A percentile compares a stretch with the other conserved stretches of the same genome.
phyloP scores from a whole-genome alignment of 1,140 invertebrate genomes.

The Asbolus verrucosus region DNA sequence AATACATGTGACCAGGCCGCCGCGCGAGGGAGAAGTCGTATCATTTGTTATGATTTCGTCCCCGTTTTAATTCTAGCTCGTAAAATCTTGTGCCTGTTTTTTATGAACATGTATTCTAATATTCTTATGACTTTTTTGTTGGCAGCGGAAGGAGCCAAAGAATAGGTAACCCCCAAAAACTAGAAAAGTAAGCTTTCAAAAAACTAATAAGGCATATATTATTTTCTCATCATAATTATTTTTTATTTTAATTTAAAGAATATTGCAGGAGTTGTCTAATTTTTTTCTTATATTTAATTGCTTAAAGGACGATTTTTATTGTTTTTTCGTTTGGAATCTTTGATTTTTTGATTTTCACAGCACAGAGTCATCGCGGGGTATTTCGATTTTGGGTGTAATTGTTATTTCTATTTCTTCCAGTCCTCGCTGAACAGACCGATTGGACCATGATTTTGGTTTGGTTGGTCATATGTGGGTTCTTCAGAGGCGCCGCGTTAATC shows the following conservation, averaged over 20 bases:
- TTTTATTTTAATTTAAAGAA: constrained; percentile 30
- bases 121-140: constrained; percentile 64
- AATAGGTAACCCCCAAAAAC: constrained; percentile 63
- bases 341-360: constrained; percentile 48
- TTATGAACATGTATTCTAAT: constrained; percentile 56
- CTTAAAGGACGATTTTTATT: constrained; percentile 44
- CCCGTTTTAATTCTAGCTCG: constrained; percentile 13
- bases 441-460: constrained; percentile 75
- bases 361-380: constrained; percentile 49
- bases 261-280: constrained; percentile 23
- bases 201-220: constrained; percentile 55
- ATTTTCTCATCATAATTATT: constrained; percentile 10
- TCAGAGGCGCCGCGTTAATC: constrained; percentile 78
- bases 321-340: constrained; percentile 1
- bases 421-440: constrained; percentile 75
- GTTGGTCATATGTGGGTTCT: constrained; percentile 78
- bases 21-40: neutral
- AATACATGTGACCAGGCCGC: neutral
- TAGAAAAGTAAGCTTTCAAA: constrained; percentile 63
- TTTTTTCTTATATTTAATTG: constrained; percentile 16
- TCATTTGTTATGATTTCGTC: constrained; percentile 4
- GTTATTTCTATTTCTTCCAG: constrained; percentile 66
- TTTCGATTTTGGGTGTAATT: constrained; percentile 40
- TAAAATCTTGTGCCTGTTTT: constrained; percentile 34
- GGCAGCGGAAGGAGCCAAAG: constrained; percentile 63